Percentiles rank a stretch among this genome's conserved stretches.
Conservation (phyloP, 2,113 vertebrate genomes). For the Phyllostomus discolor region DNA sequence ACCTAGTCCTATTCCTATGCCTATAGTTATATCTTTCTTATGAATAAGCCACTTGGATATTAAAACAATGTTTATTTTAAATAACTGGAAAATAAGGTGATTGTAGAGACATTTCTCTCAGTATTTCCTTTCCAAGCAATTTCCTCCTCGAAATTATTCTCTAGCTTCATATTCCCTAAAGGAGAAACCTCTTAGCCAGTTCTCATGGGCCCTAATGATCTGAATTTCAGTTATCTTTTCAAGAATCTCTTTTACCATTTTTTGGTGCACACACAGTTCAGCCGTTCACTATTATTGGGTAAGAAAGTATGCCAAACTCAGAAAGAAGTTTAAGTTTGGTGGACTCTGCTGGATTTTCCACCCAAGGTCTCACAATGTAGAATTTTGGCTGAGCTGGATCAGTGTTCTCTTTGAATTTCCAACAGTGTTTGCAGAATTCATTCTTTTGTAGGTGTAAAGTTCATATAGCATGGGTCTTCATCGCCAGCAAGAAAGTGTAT, state of each 20-base stretch:
- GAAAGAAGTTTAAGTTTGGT: background rate
- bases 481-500: background rate
- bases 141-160: background rate
- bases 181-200: background rate
- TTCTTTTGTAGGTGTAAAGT: background rate
- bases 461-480: background rate
- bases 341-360: background rate
- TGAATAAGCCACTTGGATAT: background rate
- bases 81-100: background rate
- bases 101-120: background rate
- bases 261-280: background rate
- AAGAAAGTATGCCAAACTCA: background rate
- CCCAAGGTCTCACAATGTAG: background rate
- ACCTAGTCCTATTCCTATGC: background rate
- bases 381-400: background rate
- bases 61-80: background rate
- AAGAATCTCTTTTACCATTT: background rate
- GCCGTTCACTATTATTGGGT: background rate
- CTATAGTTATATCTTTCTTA: background rate
- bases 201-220: background rate
- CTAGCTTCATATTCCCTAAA: background rate
- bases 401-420: background rate
- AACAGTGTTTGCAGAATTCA: background rate
- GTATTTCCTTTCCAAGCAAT: background rate
- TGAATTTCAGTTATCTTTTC: background rate